Evolutionary conservation across 2,113 vertebrate genomes (phyloP).

Genomic region (Halichoerus grypus): DNA sequence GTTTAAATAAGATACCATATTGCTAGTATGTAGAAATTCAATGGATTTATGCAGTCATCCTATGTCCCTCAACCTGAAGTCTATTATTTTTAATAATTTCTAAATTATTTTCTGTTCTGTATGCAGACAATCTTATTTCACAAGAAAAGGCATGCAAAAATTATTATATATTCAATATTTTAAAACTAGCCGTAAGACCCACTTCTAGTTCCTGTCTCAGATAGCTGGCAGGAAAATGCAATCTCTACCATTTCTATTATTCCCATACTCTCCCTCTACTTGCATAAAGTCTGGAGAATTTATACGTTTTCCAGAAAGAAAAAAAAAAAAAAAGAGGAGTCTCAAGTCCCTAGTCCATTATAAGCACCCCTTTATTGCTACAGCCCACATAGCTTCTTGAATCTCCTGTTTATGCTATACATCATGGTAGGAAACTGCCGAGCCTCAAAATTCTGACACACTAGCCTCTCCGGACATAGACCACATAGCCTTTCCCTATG

Average conservation of each 20-base stretch:
- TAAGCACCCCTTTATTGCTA: background rate
- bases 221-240: background rate
- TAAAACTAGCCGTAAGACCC: background rate
- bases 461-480: background rate
- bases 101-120: background rate
- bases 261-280: background rate
- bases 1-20: background rate
- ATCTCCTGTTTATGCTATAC: background rate
- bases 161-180: background rate
- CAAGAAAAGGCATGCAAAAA: background rate
- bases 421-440: background rate
- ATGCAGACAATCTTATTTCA: background rate
- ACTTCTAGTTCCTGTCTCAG: background rate
- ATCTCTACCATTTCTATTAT: background rate
- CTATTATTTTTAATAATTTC: constrained; percentile 28
- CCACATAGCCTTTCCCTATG: background rate
- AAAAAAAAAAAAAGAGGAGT: background rate
- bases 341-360: background rate
- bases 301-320: background rate
- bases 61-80: background rate
- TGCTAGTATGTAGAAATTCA: background rate
- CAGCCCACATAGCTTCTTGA: background rate
- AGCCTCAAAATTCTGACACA: background rate
- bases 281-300: background rate
- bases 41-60: background rate